Base-by-base conservation (phyloP, 35 echinoderm and acorn worm genomes). In the Apostichopus japonicus region DNA sequence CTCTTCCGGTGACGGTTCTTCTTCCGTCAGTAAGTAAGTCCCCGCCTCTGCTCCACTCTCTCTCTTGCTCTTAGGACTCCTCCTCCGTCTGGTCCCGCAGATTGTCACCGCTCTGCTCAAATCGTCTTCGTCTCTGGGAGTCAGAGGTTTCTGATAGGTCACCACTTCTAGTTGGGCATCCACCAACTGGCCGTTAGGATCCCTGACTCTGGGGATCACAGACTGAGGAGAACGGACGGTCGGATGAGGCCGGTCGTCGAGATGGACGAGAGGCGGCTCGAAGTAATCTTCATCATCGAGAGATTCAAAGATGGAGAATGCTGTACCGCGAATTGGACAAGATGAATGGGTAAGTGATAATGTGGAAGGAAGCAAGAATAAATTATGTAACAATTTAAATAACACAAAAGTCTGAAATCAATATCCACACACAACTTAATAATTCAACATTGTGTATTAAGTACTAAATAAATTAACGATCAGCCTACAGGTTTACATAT, bases 161-260 rank as follows among this genome's bases (percentile, higher is more conserved):
- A 19, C 15, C 9, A 78, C 15, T 16, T 72, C 88, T 51, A 90
- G 70, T 8, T 23, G 17, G 15, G 25, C 72, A 90, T 90, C 88
- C 17, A 53, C 88, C 22, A 90, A 67, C 72, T 90, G 88, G 19
- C 88, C 88, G 53, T 90, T 90, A 10, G 72, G 15, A 55, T 90
- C 72, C 6, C 88, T 22, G 16, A 90, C 88, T 61, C 77, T 90
- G 10, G 88, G 88, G 17, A 90, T 90, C 67, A 90, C 88, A 1
- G n/a, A 13, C 55, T 90, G 88, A 22, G 88, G 88, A 21, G 27
- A 16, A 16, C 88, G 88, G 22, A 59, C 14, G 56, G 21, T 19
- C 14, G 53, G 21, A 54, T 83, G 79, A 19, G 33, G 44, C 24
- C 0, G 17, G 6, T 87, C 54, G 5, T 55, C 86, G 24, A 62